Base-by-base conservation (phyloP, 64 coral and sea anemone species). In the Stichodactyla mertensii region DNA sequence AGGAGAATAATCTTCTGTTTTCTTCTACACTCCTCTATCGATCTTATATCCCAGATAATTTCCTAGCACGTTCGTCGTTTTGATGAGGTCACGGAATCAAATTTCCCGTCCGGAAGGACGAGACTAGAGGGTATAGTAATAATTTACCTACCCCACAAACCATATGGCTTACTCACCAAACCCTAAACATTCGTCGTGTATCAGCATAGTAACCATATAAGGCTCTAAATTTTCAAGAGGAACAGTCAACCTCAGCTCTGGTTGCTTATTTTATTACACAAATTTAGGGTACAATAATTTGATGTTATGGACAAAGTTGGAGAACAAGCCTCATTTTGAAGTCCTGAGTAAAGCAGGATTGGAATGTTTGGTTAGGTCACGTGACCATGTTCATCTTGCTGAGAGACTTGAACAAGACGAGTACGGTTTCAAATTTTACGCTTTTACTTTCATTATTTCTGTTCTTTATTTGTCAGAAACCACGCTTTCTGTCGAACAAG, bases 311-410 rank as follows among this genome's bases (percentile, higher is more conserved):
- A 3, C 16, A 15, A 61, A 0, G 18, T 16, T 24, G 14, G 0
- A 69, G 64, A 69, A 27, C 27, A 74, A 55, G 90, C 90, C 90
- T 92, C 90, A 87, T 87, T 92, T 83, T 55, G 74, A 92, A 92
- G 90, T 91, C 89, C 60, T 57, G 20, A 19, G 77, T 78, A 82
- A 83, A 86, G 77, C 86, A 87, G 79, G 85, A 87, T 87, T 61
- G 90, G 90, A 92, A 92, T 92, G 85, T 31, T 57, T 31, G 62
- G 62, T 77, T 20, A 45, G 64, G 90, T 92, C 90, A 92, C 90
- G 90, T 92, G 90, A 92, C 54, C 82, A 26, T 60, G 19, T 52
- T 84, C 24, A 54, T 16, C 82, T 61, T 81, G 78, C 78, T 80
- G 78, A 57, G 83, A 59, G 83, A 59, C 20, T 85, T 85, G 27